A percentile compares a stretch with the other conserved stretches of the same genome.
These are phyloP conservation scores for Meteorus colon DNA, from an alignment of 2,888 invertebrate species.

Conservation along the genomic window DNA sequence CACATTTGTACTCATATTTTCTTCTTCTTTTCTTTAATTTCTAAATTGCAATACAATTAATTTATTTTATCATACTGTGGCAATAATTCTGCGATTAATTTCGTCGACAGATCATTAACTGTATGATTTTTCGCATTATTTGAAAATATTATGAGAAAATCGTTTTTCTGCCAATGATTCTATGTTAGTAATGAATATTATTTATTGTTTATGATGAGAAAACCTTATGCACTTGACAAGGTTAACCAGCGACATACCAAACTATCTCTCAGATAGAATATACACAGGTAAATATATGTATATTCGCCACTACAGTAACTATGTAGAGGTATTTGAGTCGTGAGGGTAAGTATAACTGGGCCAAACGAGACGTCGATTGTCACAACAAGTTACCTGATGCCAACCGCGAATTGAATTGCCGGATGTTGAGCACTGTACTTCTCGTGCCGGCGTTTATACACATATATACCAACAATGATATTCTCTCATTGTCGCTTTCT, in stretches of 20 bases:
- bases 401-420: constrained; percentile 36
- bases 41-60: too few species aligned
- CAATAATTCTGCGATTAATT: constrained; percentile 71
- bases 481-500: constrained; percentile 22
- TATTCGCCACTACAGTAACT: not conserved
- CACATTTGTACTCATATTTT: constrained; percentile 49
- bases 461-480: constrained; percentile 13
- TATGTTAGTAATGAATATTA: too few species aligned
- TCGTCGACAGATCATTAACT: constrained; percentile 52
- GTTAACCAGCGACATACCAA: not conserved
- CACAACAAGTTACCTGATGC: constrained; percentile 56
- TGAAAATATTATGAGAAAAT: too few species aligned
- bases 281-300: not conserved
- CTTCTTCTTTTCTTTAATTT: constrained; percentile 30
- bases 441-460: not conserved
- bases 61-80: constrained; percentile 24
- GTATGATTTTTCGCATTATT: too few species aligned
- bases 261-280: not conserved
- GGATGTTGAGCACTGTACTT: constrained; percentile 23
- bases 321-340: constrained; percentile 57
- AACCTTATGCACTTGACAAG: not conserved
- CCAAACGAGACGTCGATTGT: constrained; percentile 64
- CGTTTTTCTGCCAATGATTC: too few species aligned
- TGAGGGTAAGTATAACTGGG: constrained; percentile 57
- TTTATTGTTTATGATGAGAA: not conserved